Conservation (phyloP, 2,888 invertebrate genomes). For the Baccha elongata region DNA sequence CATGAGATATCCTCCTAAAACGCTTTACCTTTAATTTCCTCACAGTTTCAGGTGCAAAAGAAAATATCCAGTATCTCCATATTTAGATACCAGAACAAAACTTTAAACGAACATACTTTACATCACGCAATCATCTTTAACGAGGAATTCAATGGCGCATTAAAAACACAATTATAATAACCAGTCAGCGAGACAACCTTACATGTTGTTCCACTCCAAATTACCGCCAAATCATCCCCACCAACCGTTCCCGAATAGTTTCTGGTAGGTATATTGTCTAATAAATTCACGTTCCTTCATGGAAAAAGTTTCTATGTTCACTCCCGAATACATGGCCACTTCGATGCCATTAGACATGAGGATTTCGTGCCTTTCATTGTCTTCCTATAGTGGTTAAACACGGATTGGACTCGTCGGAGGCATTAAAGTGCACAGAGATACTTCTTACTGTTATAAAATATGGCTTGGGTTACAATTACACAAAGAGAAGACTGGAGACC, state of each 20-base stretch:
- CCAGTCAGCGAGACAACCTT: slow-evolving; percentile 37
- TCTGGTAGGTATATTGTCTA: background rate
- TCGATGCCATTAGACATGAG: slow-evolving; percentile 31
- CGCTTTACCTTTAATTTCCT: background rate
- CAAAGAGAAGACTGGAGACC: background rate
- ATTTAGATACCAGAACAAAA: slow-evolving; percentile 19
- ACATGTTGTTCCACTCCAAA: slow-evolving; percentile 35
- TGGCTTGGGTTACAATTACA: slow-evolving; percentile 14
- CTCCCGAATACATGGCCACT: slow-evolving; percentile 38
- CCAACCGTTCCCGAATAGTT: background rate
- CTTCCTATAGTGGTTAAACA: slow-evolving; percentile 29
- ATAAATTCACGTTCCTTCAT: background rate
- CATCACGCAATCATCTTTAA: slow-evolving; percentile 56
- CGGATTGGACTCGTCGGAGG: slow-evolving; percentile 30
- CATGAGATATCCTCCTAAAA: slow-evolving; percentile 8
- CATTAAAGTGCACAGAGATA: slow-evolving; percentile 43
- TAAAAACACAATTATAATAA: slow-evolving; percentile 37
- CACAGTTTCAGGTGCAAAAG: slow-evolving; percentile 21
- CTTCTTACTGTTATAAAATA: slow-evolving; percentile 44
- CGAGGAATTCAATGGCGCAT: slow-evolving; percentile 28
- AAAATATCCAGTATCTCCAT: background rate
- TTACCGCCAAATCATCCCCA: slow-evolving; percentile 26
- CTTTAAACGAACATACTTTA: background rate
- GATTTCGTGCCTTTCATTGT: slow-evolving; percentile 55
- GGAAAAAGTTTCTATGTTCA: slow-evolving; percentile 40